Evolutionary conservation across 1,140 invertebrate species (phyloP).

Genomic region (Dendroctonus ponderosae): DNA sequence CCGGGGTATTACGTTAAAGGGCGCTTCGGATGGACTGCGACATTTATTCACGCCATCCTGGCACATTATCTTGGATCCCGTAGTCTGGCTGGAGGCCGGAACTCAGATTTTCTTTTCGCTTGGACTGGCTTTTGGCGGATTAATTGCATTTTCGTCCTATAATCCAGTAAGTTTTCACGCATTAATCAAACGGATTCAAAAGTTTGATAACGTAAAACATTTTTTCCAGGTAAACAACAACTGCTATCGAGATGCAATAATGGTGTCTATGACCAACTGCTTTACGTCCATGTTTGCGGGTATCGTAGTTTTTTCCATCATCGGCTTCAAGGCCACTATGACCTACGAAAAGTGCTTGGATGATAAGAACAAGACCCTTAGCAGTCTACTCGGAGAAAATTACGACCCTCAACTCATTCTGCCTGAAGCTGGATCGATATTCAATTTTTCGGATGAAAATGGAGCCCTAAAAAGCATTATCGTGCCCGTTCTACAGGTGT

Average conservation of each 20-base stretch:
- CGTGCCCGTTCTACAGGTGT: conserved; percentile 68
- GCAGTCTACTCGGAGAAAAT: conserved; percentile 54
- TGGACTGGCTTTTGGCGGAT: conserved; percentile 89
- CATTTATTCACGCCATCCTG: conserved; percentile 88
- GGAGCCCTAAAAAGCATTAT: conserved; percentile 58
- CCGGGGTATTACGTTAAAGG: conserved; percentile 85
- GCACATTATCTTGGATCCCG: conserved; percentile 72
- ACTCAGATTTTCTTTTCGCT: conserved; percentile 98
- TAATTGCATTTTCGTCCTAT: conserved; percentile 94
- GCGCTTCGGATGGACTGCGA: conserved; percentile 83
- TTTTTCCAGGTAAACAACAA: conserved; percentile 72
- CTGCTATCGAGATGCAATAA: conserved; percentile 89
- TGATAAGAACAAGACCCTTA: conserved; percentile 61
- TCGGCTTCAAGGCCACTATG: conserved; percentile 92
- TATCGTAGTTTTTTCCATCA: conserved; percentile 95
- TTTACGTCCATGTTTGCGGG: conserved; percentile 97
- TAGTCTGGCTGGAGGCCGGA: conserved; percentile 93
- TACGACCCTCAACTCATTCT: conserved; percentile 51
- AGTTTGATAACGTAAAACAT: neutral
- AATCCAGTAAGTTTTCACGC: conserved; percentile 68
- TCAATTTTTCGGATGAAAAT: conserved; percentile 59
- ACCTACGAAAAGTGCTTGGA: conserved; percentile 74
- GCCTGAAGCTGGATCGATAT: conserved; percentile 55
- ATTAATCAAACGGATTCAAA: neutral
- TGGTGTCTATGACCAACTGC: conserved; percentile 93